Conservation (phyloP, 1,140 invertebrate species). For the Planococcus citri region DNA sequence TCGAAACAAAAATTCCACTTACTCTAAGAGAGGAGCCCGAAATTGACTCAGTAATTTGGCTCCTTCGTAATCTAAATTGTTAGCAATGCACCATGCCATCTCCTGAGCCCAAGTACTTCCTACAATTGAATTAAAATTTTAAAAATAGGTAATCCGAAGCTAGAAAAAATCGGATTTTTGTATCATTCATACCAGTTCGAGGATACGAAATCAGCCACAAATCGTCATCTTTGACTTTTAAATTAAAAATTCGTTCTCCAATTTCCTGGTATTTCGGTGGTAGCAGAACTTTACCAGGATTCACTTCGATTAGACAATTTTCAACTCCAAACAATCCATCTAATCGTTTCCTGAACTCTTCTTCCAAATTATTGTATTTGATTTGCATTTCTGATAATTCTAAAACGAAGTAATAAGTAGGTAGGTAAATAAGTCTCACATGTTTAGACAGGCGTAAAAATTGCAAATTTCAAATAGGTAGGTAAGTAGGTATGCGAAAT, state of each 20-base stretch:
- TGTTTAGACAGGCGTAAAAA: too few relatives aligned
- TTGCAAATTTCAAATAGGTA: too few relatives aligned
- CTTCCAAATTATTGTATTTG: slow-evolving; percentile 46
- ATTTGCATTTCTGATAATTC: slow-evolving; percentile 35
- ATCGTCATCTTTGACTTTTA: slow-evolving; percentile 48
- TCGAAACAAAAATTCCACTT: slow-evolving; percentile 26
- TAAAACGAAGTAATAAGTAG: background rate
- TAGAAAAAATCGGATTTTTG: too few relatives aligned
- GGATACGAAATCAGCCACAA: slow-evolving; percentile 71
- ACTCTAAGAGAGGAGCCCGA: slow-evolving; percentile 46
- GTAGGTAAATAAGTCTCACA: background rate
- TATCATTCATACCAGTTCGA: slow-evolving; percentile 49
- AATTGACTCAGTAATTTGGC: slow-evolving; percentile 48
- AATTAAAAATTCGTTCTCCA: slow-evolving; percentile 50
- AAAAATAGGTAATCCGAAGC: too few relatives aligned
- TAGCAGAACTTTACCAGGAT: slow-evolving; percentile 51
- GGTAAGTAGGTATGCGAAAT: too few relatives aligned
- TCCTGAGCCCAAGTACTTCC: slow-evolving; percentile 81
- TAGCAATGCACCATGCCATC: slow-evolving; percentile 70
- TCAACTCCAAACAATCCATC: slow-evolving; percentile 52
- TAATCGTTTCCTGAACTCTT: slow-evolving; percentile 43
- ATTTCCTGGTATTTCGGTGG: slow-evolving; percentile 51
- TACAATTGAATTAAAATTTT: slow-evolving; percentile 30
- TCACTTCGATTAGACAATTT: slow-evolving; percentile 52
- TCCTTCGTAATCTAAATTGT: slow-evolving; percentile 60